Percentiles rank a stretch among this genome's conserved stretches.
These are phyloP conservation scores for Tetropium fuscum DNA, from an alignment of 2,888 invertebrate genomes.

Conservation along the genomic window DNA sequence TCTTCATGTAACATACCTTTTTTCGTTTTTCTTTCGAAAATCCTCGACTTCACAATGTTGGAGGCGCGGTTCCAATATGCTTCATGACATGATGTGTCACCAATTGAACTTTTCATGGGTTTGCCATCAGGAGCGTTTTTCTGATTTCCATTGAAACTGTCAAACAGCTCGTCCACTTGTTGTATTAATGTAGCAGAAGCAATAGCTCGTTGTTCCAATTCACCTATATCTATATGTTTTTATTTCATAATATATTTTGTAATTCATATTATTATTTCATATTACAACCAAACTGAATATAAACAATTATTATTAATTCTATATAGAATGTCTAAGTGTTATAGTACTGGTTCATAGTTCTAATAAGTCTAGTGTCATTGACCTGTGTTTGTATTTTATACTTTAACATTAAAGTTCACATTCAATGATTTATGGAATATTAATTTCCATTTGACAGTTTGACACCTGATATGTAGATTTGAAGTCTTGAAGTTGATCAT, in stretches of 20 bases:
- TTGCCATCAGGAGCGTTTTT: slow-evolving; percentile 31
- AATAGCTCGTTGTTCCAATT: slow-evolving; percentile 24
- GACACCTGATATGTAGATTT: no score
- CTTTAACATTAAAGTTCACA: no score
- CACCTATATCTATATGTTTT: slow-evolving; percentile 7
- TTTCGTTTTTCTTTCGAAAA: slow-evolving; percentile 26
- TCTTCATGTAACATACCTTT: not conserved
- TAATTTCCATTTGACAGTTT: no score
- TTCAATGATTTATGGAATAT: no score
- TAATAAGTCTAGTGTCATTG: no score
- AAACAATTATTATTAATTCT: no score
- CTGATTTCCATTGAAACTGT: slow-evolving; percentile 32
- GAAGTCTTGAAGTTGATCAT: no score
- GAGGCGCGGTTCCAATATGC: slow-evolving; percentile 24
- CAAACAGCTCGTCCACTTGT: slow-evolving; percentile 34
- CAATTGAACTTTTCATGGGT: slow-evolving; percentile 21
- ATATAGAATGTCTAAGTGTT: no score
- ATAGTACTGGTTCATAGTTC: no score
- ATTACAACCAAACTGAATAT: no score
- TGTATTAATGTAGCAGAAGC: slow-evolving; percentile 32
- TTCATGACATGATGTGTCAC: slow-evolving; percentile 18
- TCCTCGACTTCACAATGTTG: slow-evolving; percentile 25
- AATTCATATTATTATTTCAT: not conserved
- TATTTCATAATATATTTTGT: not conserved
- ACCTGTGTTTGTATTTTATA: no score